Evolutionary conservation across 2,888 invertebrate genomes (phyloP).

Genomic region (Melinaea menophilus): DNA sequence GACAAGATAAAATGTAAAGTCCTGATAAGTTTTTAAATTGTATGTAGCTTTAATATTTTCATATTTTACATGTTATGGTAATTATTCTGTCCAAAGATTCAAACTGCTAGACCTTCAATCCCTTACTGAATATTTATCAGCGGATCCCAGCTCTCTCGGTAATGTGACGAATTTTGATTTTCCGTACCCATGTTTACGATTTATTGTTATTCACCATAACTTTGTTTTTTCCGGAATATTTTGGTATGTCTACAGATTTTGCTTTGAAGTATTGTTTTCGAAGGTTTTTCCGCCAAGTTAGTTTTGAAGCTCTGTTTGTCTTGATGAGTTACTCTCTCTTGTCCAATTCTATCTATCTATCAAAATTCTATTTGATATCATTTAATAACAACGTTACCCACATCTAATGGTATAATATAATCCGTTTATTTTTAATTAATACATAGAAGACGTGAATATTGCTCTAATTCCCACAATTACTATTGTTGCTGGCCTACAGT

Average conservation of each 20-base stretch:
- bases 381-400: background rate
- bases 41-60: constrained; percentile 17
- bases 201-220: constrained; percentile 18
- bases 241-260: background rate
- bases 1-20: constrained; percentile 6
- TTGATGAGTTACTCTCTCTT: too few relatives aligned
- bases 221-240: too few relatives aligned
- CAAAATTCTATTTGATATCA: background rate
- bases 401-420: background rate
- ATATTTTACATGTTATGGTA: constrained; percentile 22
- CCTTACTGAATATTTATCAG: constrained; percentile 41
- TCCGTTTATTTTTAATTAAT: background rate
- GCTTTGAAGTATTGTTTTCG: background rate
- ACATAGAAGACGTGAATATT: background rate
- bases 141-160: constrained; percentile 24
- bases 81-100: constrained; percentile 24
- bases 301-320: too few relatives aligned
- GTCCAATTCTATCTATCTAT: too few relatives aligned
- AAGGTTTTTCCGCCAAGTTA: too few relatives aligned
- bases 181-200: constrained; percentile 21
- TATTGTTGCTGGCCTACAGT: constrained; percentile 1
- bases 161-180: constrained; percentile 36
- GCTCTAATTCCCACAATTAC: constrained; percentile 9
- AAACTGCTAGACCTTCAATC: constrained; percentile 22
- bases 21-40: constrained; percentile 7